Evolutionary conservation across 1,140 invertebrate species (phyloP), one percentile per base, ranked within the genome.

Genomic region (Drosophila watanabei): DNA sequence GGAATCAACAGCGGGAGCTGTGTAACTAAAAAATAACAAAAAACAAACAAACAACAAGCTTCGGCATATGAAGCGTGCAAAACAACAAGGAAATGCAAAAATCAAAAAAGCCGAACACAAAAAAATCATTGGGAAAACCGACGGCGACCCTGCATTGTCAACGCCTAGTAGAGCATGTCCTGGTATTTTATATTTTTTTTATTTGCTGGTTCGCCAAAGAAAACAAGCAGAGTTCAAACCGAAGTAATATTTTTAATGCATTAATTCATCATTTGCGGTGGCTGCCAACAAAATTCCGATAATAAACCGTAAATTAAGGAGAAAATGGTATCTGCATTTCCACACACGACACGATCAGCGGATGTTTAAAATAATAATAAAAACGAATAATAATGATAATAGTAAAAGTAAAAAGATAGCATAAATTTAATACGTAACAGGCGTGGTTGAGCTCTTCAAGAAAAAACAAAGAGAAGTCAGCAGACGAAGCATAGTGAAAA

Each of bases 11-110:
- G 39, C 45, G 45, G 46, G 35, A 66, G 18, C 52, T 64, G 76
- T 82, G 69, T 82, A 90, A 90, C 90, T 90, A 86, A 90, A 90
- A 77, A 90, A 90, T 69, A 90, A 90, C 87, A 90, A 54, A 35
- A 46, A 32, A 18, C 10, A 52, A 32, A 52, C 59, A 59, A 51
- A 68, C 59, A 70, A 41, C 37, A 35, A 14, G 43, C 13, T 57
- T 61, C 11, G 2, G 35, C 69, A 52, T 57, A 54, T 64, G 65
- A 54, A 37, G 48, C 51, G 35, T 46, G 72, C 59, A 62, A 20
- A 54, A 75, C 48, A 70, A 75, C 48, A 58, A 62, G 32, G 45
- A 63, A 70, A 82, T 68, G 62, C 45, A 57, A 56, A 56, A 73
- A 54, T 46, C 60, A 73, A 65, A 35, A 69, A 48, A 59, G 2